Evolutionary conservation across 2,797 vertebrate species (phyloP).

Genomic region (Nothura maculosa): DNA sequence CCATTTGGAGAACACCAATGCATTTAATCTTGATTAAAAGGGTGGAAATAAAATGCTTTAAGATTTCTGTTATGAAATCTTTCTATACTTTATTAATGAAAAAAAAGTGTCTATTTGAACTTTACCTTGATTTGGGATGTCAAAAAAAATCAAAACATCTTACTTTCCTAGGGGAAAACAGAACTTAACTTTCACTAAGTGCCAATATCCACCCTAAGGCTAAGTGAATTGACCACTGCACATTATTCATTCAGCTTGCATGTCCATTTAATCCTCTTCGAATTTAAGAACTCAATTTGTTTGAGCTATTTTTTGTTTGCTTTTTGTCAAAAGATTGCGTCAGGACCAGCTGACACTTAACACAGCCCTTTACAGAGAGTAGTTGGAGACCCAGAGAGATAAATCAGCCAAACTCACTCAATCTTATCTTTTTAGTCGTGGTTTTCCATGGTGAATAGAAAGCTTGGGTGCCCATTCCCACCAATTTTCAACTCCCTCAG

Average conservation of each 20-base stretch:
- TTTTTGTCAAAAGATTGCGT: background rate
- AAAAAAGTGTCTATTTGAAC: background rate
- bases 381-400: background rate
- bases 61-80: background rate
- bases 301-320: background rate
- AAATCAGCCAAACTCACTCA: background rate
- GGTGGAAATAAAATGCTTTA: background rate
- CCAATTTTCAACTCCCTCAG: slow-evolving; percentile 11
- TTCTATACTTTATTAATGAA: background rate
- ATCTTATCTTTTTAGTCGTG: slow-evolving; percentile 9
- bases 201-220: background rate
- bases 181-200: background rate
- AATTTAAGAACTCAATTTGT: background rate
- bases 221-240: background rate
- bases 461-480: slow-evolving; percentile 35
- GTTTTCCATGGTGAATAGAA: background rate
- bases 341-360: background rate
- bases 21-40: background rate
- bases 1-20: background rate
- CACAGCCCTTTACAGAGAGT: background rate
- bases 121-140: background rate
- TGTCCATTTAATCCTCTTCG: background rate
- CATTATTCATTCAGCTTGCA: background rate
- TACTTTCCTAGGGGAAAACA: background rate
- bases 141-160: background rate